These are phyloP conservation scores for Lonchura striata DNA, from an alignment of 2,113 vertebrate species.

Conservation along the genomic window DNA sequence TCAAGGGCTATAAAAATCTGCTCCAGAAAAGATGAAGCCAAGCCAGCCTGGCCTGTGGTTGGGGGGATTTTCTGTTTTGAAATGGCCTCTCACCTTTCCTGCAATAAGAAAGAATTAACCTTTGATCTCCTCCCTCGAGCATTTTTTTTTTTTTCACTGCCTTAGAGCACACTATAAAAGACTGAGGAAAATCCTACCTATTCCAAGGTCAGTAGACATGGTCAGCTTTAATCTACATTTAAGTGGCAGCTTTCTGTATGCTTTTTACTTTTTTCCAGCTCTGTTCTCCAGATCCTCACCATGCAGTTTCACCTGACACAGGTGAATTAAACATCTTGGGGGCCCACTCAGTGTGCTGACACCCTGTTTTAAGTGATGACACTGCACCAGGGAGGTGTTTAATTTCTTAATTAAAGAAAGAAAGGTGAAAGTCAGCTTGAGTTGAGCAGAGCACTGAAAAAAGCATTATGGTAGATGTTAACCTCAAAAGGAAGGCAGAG, in stretches of 20 bases:
- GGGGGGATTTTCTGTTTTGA: slow-evolving; percentile 5
- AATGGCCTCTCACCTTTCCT: neutral
- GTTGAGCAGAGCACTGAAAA: neutral
- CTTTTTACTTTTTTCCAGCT: neutral
- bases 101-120: slow-evolving; percentile 33
- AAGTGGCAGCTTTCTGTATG: neutral
- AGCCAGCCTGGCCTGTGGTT: neutral
- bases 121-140: slow-evolving; percentile 12
- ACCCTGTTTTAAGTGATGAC: neutral
- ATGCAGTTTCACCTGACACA: neutral
- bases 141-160: neutral
- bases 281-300: neutral
- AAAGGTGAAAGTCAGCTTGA: neutral
- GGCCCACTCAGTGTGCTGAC: neutral
- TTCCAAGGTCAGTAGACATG: neutral
- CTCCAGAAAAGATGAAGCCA: slow-evolving; percentile 28
- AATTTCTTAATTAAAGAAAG: neutral
- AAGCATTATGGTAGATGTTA: neutral
- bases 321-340: neutral
- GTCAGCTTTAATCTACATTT: neutral
- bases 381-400: neutral
- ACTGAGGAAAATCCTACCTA: neutral
- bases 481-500: neutral
- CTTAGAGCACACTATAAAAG: neutral
- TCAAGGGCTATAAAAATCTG: slow-evolving; percentile 51